A percentile compares a stretch with the other conserved stretches of the same genome.
These are phyloP conservation scores for Calypte anna DNA, from an alignment of 2,113 vertebrate genomes.

Conservation along the genomic window DNA sequence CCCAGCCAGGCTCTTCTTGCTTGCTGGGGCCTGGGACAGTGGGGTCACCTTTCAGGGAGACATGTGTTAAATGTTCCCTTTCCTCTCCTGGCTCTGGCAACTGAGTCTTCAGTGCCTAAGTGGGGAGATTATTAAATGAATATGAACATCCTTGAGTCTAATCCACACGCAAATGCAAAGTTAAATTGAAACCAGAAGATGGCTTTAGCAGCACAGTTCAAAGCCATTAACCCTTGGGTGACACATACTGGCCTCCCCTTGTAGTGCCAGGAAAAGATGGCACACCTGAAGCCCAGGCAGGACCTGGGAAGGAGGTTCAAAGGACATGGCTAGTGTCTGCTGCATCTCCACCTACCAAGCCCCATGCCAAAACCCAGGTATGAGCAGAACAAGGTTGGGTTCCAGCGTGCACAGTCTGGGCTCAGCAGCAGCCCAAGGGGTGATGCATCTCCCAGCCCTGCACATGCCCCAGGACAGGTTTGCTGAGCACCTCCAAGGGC, in stretches of 20 bases:
- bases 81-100: background rate
- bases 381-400: background rate
- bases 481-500: background rate
- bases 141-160: conserved; percentile 30
- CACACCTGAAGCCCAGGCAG: background rate
- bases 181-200: conserved; percentile 64
- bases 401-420: background rate
- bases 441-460: background rate
- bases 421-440: background rate
- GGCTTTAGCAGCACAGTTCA: background rate
- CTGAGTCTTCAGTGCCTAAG: background rate
- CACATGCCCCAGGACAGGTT: background rate
- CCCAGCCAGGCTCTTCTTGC: background rate
- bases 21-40: background rate
- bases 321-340: background rate
- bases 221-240: conserved; percentile 15
- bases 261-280: background rate
- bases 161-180: conserved; percentile 45
- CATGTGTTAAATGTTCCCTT: background rate
- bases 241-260: background rate
- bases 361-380: rapidly evolving
- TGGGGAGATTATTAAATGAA: conserved; percentile 43
- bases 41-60: background rate
- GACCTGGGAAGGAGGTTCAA: background rate
- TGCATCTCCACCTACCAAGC: background rate